A percentile compares a stretch with the other conserved stretches of the same genome.
Conservation (phyloP, 2,797 vertebrate species). For the Diplodus puntazzo region DNA sequence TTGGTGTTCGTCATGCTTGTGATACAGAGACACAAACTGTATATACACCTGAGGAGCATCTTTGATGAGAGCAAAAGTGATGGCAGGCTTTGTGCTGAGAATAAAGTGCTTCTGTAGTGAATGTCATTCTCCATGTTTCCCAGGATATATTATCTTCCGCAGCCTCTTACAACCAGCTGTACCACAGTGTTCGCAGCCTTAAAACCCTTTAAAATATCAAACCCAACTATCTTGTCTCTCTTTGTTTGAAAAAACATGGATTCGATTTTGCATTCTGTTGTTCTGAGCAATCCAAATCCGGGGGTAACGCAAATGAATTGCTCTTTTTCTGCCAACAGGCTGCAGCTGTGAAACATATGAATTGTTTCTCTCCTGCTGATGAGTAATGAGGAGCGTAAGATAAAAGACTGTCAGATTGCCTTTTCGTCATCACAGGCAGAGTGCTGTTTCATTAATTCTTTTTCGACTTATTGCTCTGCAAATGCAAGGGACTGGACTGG, state of each 20-base stretch:
- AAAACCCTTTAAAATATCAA: constrained; percentile 42
- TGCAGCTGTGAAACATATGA: constrained; percentile 84
- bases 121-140: constrained; percentile 26
- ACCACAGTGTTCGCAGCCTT: constrained; percentile 18
- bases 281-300: constrained; percentile 72
- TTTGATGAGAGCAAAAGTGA: constrained; percentile 50
- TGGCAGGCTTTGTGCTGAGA: constrained; percentile 55
- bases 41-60: constrained; percentile 37
- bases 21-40: constrained; percentile 34
- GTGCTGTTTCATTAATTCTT: constrained; percentile 71
- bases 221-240: constrained; percentile 48
- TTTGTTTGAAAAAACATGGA: constrained; percentile 54
- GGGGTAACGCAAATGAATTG: constrained; percentile 78
- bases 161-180: constrained; percentile 23
- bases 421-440: constrained; percentile 70
- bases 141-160: constrained; percentile 39
- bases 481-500: constrained; percentile 33
- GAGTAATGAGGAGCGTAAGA: constrained; percentile 79
- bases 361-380: constrained; percentile 80
- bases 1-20: constrained; percentile 61
- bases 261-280: constrained; percentile 71
- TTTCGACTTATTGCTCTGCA: constrained; percentile 50
- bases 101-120: constrained; percentile 50
- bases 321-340: constrained; percentile 73
- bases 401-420: constrained; percentile 79